These are phyloP conservation scores for Gobio occitaniae DNA, from an alignment of 2,797 vertebrate genomes.

Conservation along the genomic window DNA sequence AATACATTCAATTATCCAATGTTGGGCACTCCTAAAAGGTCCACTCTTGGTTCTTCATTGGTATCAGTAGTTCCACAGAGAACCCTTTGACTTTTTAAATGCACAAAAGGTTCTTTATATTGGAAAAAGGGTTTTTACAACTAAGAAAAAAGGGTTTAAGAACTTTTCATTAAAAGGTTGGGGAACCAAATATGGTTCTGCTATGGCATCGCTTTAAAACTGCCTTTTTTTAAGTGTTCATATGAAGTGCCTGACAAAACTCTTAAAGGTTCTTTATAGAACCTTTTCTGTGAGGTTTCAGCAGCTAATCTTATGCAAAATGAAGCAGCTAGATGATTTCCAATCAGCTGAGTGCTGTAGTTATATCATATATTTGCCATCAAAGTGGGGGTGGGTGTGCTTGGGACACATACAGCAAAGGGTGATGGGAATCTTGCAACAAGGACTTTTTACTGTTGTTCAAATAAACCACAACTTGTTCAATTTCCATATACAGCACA, in stretches of 20 bases:
- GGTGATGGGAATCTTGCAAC: neutral
- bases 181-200: neutral
- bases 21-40: neutral
- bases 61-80: neutral
- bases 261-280: neutral
- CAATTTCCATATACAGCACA: neutral
- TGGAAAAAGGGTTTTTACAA: neutral
- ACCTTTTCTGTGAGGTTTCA: neutral
- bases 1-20: neutral
- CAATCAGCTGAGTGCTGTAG: conserved; percentile 46
- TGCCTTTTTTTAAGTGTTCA: neutral
- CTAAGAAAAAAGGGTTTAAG: neutral
- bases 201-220: neutral
- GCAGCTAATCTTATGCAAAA: conserved; percentile 26
- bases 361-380: neutral
- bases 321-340: conserved; percentile 7
- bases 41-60: neutral
- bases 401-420: conserved; percentile 11
- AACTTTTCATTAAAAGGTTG: neutral
- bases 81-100: neutral
- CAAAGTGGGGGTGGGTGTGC: neutral
- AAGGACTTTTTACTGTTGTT: neutral
- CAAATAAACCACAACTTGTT: neutral
- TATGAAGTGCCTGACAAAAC: neutral
- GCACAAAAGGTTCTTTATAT: neutral